Conservation (phyloP, 2,797 vertebrate species). For the Myotis myotis region DNA sequence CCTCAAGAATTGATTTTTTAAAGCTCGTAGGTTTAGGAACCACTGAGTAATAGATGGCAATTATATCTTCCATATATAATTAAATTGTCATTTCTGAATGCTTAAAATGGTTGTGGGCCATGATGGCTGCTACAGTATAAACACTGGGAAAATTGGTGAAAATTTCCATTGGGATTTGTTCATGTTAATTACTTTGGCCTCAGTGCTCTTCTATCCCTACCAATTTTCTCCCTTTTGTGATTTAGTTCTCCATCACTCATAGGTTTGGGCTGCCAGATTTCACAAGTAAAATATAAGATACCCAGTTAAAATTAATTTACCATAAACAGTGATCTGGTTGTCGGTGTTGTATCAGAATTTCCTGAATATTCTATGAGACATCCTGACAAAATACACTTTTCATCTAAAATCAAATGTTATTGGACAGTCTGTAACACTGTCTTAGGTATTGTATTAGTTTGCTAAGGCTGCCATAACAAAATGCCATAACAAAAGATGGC, state of each 20-base stretch:
- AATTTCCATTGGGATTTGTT: neutral
- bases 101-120: neutral
- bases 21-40: conserved; percentile 17
- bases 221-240: neutral
- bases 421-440: neutral
- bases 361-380: neutral
- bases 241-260: neutral
- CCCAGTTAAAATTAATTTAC: neutral
- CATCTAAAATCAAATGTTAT: neutral
- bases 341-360: neutral
- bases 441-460: neutral
- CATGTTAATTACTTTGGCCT: neutral
- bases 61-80: conserved; percentile 15
- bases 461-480: neutral
- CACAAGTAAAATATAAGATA: neutral
- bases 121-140: neutral
- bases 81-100: conserved; percentile 24
- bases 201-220: neutral
- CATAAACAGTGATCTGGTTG: neutral
- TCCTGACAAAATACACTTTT: neutral
- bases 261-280: neutral
- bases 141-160: neutral
- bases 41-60: neutral
- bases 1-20: neutral
- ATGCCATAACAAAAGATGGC: neutral